These are phyloP conservation scores for Cataglyphis cursor DNA, from an alignment of 2,888 invertebrate species.

Conservation along the genomic window DNA sequence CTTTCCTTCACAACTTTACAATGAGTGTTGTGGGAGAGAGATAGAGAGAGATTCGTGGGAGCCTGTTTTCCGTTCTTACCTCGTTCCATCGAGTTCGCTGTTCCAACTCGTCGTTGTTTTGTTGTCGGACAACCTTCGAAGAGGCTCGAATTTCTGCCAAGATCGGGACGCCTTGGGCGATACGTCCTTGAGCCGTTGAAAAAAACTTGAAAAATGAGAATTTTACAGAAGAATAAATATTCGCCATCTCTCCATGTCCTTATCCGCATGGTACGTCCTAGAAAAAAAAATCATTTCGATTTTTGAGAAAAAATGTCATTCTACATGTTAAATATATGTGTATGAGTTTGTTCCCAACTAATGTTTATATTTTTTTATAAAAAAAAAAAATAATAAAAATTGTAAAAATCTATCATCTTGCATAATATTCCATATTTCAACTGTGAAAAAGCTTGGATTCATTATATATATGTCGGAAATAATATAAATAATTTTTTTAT, in stretches of 20 bases:
- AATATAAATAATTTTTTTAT: background rate
- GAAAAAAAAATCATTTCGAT: background rate
- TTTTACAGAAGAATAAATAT: slow-evolving; percentile 14
- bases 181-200: slow-evolving; percentile 59
- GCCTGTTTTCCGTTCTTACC: slow-evolving; percentile 79
- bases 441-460: background rate
- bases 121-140: slow-evolving; percentile 69
- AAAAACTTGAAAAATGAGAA: slow-evolving; percentile 51
- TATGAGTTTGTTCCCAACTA: background rate
- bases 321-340: background rate
- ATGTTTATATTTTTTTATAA: background rate
- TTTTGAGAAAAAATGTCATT: background rate
- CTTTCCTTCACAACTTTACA: slow-evolving; percentile 77
- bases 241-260: background rate
- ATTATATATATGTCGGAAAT: background rate
- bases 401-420: background rate
- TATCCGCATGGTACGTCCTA: background rate
- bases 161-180: slow-evolving; percentile 70
- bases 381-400: background rate
- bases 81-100: slow-evolving; percentile 75
- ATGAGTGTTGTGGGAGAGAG: slow-evolving; percentile 75
- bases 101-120: slow-evolving; percentile 73
- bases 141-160: slow-evolving; percentile 76
- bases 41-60: slow-evolving; percentile 78
- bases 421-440: background rate